phyloP scores from a whole-genome alignment of 2,888 invertebrate genomes.

The Scaptomyza caliginosa region DNA sequence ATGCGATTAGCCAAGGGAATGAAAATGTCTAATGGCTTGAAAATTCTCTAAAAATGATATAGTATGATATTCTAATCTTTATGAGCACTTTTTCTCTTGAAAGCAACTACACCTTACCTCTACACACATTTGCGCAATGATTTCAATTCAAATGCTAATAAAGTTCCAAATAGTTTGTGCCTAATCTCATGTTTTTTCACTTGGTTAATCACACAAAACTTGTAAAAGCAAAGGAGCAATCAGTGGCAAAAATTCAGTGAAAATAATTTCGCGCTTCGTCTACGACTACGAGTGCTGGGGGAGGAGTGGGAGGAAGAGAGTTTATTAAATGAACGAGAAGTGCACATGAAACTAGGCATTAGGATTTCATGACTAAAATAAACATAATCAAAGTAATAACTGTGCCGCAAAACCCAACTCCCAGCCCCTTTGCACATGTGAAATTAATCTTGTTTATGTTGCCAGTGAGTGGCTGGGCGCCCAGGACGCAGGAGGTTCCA shows the following conservation, averaged over 20 bases:
- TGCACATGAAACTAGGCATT: slow-evolving; percentile 71
- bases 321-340: slow-evolving; percentile 71
- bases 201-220: slow-evolving; percentile 70
- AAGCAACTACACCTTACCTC: too few species aligned
- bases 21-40: not conserved
- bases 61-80: too few species aligned
- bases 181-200: slow-evolving; percentile 76
- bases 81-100: too few species aligned
- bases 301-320: too few species aligned
- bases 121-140: not conserved
- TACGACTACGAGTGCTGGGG: too few species aligned
- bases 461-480: slow-evolving; percentile 36
- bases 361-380: slow-evolving; percentile 76
- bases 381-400: slow-evolving; percentile 79
- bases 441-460: slow-evolving; percentile 82
- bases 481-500: slow-evolving; percentile 13
- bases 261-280: slow-evolving; percentile 67
- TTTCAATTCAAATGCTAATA: slow-evolving; percentile 28
- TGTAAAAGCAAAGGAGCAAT: slow-evolving; percentile 23
- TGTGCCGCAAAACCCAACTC: slow-evolving; percentile 26
- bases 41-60: too few species aligned
- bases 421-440: slow-evolving; percentile 56
- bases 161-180: slow-evolving; percentile 59
- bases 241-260: slow-evolving; percentile 49
- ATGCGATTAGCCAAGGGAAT: not conserved